These are phyloP conservation scores for Epicauta chinensis DNA, from an alignment of 1,140 invertebrate genomes.

Conservation along the genomic window DNA sequence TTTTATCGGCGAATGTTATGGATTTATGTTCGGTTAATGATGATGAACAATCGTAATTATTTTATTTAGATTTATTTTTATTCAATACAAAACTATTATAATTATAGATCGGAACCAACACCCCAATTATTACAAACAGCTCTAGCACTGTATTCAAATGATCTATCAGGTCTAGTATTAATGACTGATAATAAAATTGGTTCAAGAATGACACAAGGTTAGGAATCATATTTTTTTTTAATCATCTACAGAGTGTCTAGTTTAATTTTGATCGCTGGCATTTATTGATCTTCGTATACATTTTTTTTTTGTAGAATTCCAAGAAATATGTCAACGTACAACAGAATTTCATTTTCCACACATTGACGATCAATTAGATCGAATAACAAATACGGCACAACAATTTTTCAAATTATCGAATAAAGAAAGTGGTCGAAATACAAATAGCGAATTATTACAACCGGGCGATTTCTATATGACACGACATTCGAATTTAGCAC, in stretches of 20 bases:
- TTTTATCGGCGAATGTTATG: constrained; percentile 79
- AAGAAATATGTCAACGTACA: constrained; percentile 55
- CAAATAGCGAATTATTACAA: constrained; percentile 53
- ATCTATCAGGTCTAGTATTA: constrained; percentile 81
- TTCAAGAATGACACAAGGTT: constrained; percentile 63
- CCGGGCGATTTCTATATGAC: constrained; percentile 93
- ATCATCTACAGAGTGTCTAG: constrained; percentile 19
- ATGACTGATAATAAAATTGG: constrained; percentile 74
- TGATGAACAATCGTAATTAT: constrained; percentile 47
- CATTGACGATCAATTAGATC: constrained; percentile 79
- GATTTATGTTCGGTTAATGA: constrained; percentile 71
- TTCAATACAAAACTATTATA: constrained; percentile 13
- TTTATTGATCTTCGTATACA: too few species aligned
- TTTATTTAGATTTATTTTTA: constrained; percentile 10
- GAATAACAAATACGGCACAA: constrained; percentile 46
- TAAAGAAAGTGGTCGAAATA: constrained; percentile 21
- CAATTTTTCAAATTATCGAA: constrained; percentile 27
- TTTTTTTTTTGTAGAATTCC: constrained; percentile 47
- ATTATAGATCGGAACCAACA: constrained; percentile 51
- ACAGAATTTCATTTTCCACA: constrained; percentile 87
- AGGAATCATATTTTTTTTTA: constrained; percentile 43
- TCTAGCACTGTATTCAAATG: constrained; percentile 87
- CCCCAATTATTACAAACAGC: constrained; percentile 87
- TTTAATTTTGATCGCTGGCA: too few species aligned
- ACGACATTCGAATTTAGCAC: constrained; percentile 90